Percentiles rank a stretch among this genome's conserved stretches.
Conservation (phyloP, 92 coral and sea anemone genomes). For the Actinostola sp. region DNA sequence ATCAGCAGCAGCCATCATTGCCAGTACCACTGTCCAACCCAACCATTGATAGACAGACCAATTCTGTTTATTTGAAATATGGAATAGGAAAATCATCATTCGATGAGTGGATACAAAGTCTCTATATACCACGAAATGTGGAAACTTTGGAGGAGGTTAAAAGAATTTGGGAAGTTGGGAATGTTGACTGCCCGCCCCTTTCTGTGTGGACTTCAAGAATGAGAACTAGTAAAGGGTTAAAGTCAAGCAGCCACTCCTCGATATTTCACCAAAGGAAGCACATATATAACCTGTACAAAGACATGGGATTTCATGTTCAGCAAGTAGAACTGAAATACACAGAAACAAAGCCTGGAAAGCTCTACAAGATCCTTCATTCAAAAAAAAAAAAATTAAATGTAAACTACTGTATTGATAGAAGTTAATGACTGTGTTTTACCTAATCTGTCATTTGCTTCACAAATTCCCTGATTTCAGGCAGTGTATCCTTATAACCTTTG, state of each 20-base stretch:
- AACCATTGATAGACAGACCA: not conserved
- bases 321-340: not conserved
- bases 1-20: not conserved
- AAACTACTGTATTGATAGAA: no score
- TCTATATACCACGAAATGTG: slow-evolving; percentile 19
- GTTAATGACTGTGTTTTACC: no score
- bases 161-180: slow-evolving; percentile 14
- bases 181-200: not conserved
- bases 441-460: no score
- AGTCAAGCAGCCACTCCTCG: not conserved
- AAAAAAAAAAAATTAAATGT: no score
- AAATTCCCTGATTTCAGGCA: no score
- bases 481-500: no score
- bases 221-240: not conserved
- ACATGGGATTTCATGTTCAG: not conserved
- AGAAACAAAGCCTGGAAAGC: not conserved
- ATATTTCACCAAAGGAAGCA: not conserved
- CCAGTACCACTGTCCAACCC: not conserved
- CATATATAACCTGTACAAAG: not conserved
- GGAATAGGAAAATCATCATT: not conserved
- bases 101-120: not conserved
- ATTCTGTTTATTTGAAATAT: not conserved
- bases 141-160: slow-evolving; percentile 6
- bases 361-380: no score
- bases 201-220: not conserved